Base-by-base conservation (phyloP, 2,797 vertebrate species). In the Tinamus major region DNA sequence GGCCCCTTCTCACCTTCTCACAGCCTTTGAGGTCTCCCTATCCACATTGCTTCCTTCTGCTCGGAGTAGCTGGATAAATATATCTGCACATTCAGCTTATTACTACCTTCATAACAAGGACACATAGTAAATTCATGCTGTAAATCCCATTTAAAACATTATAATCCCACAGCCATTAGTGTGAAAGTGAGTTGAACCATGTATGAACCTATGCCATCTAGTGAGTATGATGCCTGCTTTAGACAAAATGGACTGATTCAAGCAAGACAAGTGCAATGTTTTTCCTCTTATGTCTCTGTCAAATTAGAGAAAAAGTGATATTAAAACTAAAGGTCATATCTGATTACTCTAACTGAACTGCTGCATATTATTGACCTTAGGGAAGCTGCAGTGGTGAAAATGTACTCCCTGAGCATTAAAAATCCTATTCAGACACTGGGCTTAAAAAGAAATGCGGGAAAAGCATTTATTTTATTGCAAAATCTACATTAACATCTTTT, bases 241-340 rank as follows among this genome's bases (percentile, higher is more conserved):
- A 67, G 39, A 64, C 13, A 68, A 90, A 91, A 91, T 67, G n/a
- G 13, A 9, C 4, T 42, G 51, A 83, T 69, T 85, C 31, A 82
- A 58, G n/a, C 3, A 63, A 80, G 37, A n/a, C 19, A 81, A 89
- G 2, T 56, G 61, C 33, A 78, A 86, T 37, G 13, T 58, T 83
- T 89, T 91, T 64, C 55, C 55, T 91, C 31, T 39, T 84, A 48
- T n/a, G 1, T 35, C 64, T 86, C 37, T 42, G 49, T 64, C 23
- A 86, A 79, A 89, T 77, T 89, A 49, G 13, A 84, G 29, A 79
- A 87, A 86, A 83, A 74, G 11, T 27, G 39, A 46, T n/a, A 79
- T 35, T 61, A 76, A 92, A 90, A 64, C 10, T 71, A 92, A 94
- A 93, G 61, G 78, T 92, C 77, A 55, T 69, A 69, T 87, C 31